A percentile compares a stretch with the other conserved stretches of the same genome.
phyloP scores from a whole-genome alignment of 2,888 invertebrate genomes.

The Ethmia dodecea region DNA sequence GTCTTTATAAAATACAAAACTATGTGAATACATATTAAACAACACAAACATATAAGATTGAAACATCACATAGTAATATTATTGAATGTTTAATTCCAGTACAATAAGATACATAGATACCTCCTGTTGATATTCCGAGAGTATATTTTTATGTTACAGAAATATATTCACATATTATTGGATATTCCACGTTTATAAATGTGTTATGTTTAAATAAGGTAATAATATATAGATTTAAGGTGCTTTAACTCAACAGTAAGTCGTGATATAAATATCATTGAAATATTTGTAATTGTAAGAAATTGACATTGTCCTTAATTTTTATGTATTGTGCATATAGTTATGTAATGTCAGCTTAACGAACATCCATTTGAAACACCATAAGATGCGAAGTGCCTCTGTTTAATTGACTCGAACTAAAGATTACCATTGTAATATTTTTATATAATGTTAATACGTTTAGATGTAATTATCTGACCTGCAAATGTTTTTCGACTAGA shows the following conservation, averaged over 20 bases:
- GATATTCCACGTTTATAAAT: slow-evolving; percentile 43
- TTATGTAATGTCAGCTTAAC: slow-evolving; percentile 15
- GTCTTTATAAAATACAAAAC: not conserved
- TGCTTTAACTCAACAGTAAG: slow-evolving; percentile 69
- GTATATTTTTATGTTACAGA: slow-evolving; percentile 59
- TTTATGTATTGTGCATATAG: slow-evolving; percentile 6
- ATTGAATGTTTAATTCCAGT: slow-evolving; percentile 42
- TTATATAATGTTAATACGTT: slow-evolving; percentile 9
- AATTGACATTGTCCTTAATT: slow-evolving; percentile 17
- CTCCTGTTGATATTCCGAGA: slow-evolving; percentile 68
- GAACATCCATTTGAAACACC: slow-evolving; percentile 24
- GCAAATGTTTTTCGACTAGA: too few relatives aligned
- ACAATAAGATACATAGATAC: slow-evolving; percentile 51
- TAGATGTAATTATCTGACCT: too few relatives aligned
- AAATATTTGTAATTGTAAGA: slow-evolving; percentile 34
- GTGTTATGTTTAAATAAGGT: slow-evolving; percentile 44
- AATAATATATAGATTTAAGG: slow-evolving; percentile 49
- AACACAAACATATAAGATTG: not conserved
- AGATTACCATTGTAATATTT: slow-evolving; percentile 20
- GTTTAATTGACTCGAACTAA: slow-evolving; percentile 20
- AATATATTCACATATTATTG: slow-evolving; percentile 49
- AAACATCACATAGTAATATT: slow-evolving; percentile 50
- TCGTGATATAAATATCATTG: slow-evolving; percentile 58
- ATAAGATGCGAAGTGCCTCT: slow-evolving; percentile 29
- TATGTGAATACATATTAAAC: not conserved